These are phyloP conservation scores for Eupithecia centaureata DNA, from an alignment of 2,888 invertebrate species.

Conservation along the genomic window DNA sequence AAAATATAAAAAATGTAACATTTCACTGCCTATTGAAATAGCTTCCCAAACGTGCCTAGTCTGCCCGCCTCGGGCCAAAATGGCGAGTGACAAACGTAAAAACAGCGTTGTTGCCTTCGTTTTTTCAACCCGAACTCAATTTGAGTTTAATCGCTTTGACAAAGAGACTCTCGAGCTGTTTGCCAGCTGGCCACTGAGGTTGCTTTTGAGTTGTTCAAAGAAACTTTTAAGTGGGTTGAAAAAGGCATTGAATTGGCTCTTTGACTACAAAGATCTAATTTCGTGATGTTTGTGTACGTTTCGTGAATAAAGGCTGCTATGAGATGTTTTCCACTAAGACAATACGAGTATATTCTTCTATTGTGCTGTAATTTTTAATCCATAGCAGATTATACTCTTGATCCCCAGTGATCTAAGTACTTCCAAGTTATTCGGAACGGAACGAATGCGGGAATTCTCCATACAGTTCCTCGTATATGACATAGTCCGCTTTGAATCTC, in stretches of 20 bases:
- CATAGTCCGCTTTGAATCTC: background rate
- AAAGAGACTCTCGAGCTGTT: conserved; percentile 29
- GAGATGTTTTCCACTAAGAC: background rate
- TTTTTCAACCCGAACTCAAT: conserved; percentile 29
- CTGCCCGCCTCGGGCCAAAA: conserved; percentile 36
- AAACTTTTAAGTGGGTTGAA: conserved; percentile 23
- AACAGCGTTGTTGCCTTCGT: conserved; percentile 29
- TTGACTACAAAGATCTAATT: background rate
- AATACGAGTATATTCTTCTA: too few relatives aligned
- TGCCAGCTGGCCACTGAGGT: conserved; percentile 30
- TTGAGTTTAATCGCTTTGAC: conserved; percentile 33
- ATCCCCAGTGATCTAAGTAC: too few relatives aligned
- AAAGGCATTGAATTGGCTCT: conserved; percentile 9
- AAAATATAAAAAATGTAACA: conserved; percentile 35
- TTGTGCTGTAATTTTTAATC: too few relatives aligned
- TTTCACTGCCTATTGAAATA: conserved; percentile 23
- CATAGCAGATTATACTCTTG: too few relatives aligned
- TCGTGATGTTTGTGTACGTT: background rate
- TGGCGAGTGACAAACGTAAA: conserved; percentile 43
- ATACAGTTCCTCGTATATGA: background rate
- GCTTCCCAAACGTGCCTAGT: conserved; percentile 35
- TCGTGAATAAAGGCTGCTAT: background rate
- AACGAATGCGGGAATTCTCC: background rate
- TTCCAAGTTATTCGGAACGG: too few relatives aligned
- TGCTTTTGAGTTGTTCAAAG: conserved; percentile 24